Base-by-base conservation (phyloP, 1,140 invertebrate genomes). In the Musca domestica region DNA sequence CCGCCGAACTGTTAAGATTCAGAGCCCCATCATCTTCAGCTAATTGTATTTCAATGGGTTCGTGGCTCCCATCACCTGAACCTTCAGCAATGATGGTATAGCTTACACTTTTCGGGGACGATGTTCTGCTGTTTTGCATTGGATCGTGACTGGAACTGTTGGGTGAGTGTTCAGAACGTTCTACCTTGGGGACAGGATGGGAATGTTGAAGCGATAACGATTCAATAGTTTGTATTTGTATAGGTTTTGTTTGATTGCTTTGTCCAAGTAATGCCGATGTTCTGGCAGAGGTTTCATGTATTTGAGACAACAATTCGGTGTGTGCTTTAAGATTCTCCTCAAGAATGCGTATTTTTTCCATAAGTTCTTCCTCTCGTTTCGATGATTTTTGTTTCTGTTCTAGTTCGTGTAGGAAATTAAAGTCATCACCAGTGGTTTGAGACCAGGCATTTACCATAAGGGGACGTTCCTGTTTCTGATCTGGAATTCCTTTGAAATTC, bases 371-470 rank as follows among this genome's bases (percentile, higher is more conserved):
- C 30, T 34, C 63, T 23, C 34, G 46, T 68, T 70, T 23, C 9
- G 19, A 67, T 66, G 17, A 48, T 25, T 66, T 20, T 22, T 69
- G 23, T 12, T 64, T 70, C 1, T 25, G 22, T 9, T 64, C 46
- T 2, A 72, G 22, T 15, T 30, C 69, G 15, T 65, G 66, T 10
- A 75, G 23, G 20, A 74, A 5, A 15, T 72, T 70, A 17, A 80
- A 78, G 49, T 80, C 78, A 1, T 73, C 73, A 30, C 69, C 46
- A 3, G 67, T 64, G 0, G 78, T 80, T 51, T 80, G 78, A 2
- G 78, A 72, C 78, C 78, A 80, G n/a, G 77, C 74, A 25, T 71
- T 77, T 3, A 80, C 64, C 52, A 69, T 46, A 66, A 78, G 69
- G 7, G 70, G 58, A 41, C 64, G 64, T 20, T 71, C 67, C 14